Percentiles rank a stretch among this genome's conserved stretches.
phyloP scores from a whole-genome alignment of 2,113 vertebrate species.

The Aythya baeri region DNA sequence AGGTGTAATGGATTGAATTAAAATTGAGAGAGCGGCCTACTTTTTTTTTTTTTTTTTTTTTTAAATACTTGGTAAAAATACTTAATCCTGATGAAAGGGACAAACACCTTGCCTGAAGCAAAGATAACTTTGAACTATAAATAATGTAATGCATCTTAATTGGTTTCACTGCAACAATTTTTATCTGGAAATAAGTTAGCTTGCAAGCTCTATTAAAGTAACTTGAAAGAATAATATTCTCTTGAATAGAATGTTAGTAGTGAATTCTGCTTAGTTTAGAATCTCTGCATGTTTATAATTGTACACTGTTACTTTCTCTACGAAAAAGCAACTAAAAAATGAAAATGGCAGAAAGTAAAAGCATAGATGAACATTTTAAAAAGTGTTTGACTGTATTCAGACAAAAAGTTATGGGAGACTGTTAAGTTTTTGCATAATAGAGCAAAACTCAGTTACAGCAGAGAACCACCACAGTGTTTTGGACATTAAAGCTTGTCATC shows the following conservation, averaged over 20 bases:
- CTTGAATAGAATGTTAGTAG: not conserved
- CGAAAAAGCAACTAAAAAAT: not conserved
- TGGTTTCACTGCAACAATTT: slow-evolving; percentile 15
- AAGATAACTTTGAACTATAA: slow-evolving; percentile 43
- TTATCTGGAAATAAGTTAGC: slow-evolving; percentile 22
- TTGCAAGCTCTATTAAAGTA: slow-evolving; percentile 10
- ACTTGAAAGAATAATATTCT: slow-evolving; percentile 1
- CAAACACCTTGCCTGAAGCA: slow-evolving; percentile 29
- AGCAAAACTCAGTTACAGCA: not conserved
- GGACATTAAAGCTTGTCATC: not conserved
- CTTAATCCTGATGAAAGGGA: slow-evolving; percentile 40
- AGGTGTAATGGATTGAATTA: slow-evolving; percentile 40
- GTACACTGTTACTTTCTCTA: not conserved
- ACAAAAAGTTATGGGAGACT: not conserved
- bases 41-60: not conserved
- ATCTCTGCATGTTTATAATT: not conserved
- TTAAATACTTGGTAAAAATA: slow-evolving; percentile 17
- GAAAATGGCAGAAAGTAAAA: not conserved
- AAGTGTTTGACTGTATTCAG: not conserved
- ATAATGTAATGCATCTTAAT: slow-evolving; percentile 52
- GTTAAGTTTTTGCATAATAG: not conserved
- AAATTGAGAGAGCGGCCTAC: not conserved
- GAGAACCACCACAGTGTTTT: not conserved
- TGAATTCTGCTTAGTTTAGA: not conserved
- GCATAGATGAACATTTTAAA: not conserved